A percentile compares a stretch with the other conserved stretches of the same genome.
Conservation (phyloP, 1,140 invertebrate genomes). For the Episyrphus balteatus region DNA sequence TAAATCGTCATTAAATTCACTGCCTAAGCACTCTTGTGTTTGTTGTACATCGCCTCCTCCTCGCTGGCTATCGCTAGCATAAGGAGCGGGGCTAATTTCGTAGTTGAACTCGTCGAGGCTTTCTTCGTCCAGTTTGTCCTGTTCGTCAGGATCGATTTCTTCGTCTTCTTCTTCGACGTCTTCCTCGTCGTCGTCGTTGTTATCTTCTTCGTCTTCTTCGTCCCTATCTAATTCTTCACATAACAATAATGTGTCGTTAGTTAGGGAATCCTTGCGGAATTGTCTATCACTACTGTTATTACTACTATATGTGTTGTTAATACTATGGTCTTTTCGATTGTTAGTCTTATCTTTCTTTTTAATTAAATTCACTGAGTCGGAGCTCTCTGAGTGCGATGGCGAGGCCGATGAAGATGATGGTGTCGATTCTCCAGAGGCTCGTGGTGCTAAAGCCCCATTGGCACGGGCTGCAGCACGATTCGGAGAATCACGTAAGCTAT, state of each 20-base stretch:
- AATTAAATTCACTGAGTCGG: slow-evolving; percentile 19
- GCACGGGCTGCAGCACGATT: slow-evolving; percentile 20
- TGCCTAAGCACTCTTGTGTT: not conserved
- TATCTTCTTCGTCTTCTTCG: slow-evolving; percentile 14
- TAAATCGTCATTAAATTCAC: not conserved
- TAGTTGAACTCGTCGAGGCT: too few relatives aligned
- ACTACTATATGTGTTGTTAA: slow-evolving; percentile 29
- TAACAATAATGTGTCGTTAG: slow-evolving; percentile 27
- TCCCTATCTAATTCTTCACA: slow-evolving; percentile 30
- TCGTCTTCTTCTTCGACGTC: slow-evolving; percentile 5
- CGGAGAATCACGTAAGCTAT: slow-evolving; percentile 39
- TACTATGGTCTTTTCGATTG: slow-evolving; percentile 19
- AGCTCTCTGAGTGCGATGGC: slow-evolving; percentile 22
- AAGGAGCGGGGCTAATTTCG: too few relatives aligned
- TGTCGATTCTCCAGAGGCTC: slow-evolving; percentile 39
- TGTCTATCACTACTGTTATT: slow-evolving; percentile 4
- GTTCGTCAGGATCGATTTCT: slow-evolving; percentile 8
- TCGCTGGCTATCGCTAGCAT: not conserved
- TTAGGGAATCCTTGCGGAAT: slow-evolving; percentile 24
- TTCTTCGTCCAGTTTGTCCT: slow-evolving; percentile 7
- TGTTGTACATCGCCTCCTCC: not conserved
- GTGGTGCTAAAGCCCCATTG: slow-evolving; percentile 36
- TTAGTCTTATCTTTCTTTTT: slow-evolving; percentile 17
- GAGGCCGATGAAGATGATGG: slow-evolving; percentile 40
- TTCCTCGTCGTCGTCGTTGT: not conserved